Base-by-base conservation (phyloP, 92 coral and sea anemone species). In the Chrysogorgia sp. region DNA sequence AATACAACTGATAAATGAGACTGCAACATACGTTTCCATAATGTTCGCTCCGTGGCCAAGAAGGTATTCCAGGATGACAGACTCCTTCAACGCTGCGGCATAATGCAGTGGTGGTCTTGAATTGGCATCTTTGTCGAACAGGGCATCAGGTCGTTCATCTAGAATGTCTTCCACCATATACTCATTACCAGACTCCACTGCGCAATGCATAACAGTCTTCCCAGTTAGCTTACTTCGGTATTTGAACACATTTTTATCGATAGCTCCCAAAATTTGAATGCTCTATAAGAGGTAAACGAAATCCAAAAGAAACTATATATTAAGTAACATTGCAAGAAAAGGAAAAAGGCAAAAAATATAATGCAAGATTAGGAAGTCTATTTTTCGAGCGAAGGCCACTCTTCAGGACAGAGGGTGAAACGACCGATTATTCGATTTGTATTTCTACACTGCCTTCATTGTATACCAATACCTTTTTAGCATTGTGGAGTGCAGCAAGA, bases 141-240 rank as follows among this genome's bases (percentile, higher is more conserved):
- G 43, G 12, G 43, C 43, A 37, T 37, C 43, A 4, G 74, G 74
- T 37, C 58, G 40, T 40, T 49, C 50, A 35, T 67, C 56, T 34
- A 67, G 47, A 33, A 67, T 67, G 47, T 67, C 52, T 67, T 67
- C 31, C 14, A 67, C 74, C 12, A 67, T 67, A 31, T 40, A 67
- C 0, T 2, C 22, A 40, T 23, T 35, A 26, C 74, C 10, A 0
- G 74, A 67, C 20, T 67, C 74, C 32, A 67, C 74, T 3, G 74
- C 74, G 12, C 56, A 40, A 67, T 67, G 74, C 33, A 67, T 67
- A 15, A 67, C 26, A 8, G 74, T 40, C 50, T 67, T 13, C 10
- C 74, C 74, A 1, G 74, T 67, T 21, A 15, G 7, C 20, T 49
- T 40, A 22, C 74, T 67, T 49, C 74, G 58, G 40, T 35, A 26